phyloP scores from a whole-genome alignment of 2,888 invertebrate genomes.

The Pasiphila rectangulata region DNA sequence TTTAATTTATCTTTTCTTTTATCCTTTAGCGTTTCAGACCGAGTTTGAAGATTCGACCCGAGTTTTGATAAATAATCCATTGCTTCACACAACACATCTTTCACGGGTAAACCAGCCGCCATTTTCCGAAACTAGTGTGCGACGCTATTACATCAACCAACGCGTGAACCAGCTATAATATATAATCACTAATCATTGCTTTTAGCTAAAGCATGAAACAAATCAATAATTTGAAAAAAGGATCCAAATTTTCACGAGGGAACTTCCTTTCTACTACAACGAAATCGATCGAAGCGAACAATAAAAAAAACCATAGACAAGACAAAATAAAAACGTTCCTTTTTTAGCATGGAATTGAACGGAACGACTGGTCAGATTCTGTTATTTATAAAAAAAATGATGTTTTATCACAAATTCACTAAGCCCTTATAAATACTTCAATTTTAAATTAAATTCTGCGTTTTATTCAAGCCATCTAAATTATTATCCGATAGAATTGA shows the following conservation, averaged over 20 bases:
- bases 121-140: slow-evolving; percentile 44
- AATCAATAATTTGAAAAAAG: neutral
- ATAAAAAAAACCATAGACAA: slow-evolving; percentile 65
- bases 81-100: slow-evolving; percentile 66
- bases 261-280: no score
- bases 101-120: slow-evolving; percentile 64
- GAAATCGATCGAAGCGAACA: slow-evolving; percentile 28
- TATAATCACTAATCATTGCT: neutral
- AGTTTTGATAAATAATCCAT: slow-evolving; percentile 73
- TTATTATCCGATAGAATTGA: slow-evolving; percentile 22
- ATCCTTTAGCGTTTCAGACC: slow-evolving; percentile 63
- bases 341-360: slow-evolving; percentile 25
- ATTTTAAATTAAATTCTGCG: no score
- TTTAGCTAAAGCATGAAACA: neutral
- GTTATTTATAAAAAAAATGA: no score
- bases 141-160: neutral
- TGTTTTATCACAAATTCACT: no score
- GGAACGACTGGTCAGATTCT: slow-evolving; percentile 7
- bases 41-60: slow-evolving; percentile 62
- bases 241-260: no score
- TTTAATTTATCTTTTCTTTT: slow-evolving; percentile 60
- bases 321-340: slow-evolving; percentile 49
- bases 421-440: no score
- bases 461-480: neutral
- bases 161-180: no score